phyloP scores from a whole-genome alignment of 2,113 vertebrate genomes.

The Onychostoma macrolepis region DNA sequence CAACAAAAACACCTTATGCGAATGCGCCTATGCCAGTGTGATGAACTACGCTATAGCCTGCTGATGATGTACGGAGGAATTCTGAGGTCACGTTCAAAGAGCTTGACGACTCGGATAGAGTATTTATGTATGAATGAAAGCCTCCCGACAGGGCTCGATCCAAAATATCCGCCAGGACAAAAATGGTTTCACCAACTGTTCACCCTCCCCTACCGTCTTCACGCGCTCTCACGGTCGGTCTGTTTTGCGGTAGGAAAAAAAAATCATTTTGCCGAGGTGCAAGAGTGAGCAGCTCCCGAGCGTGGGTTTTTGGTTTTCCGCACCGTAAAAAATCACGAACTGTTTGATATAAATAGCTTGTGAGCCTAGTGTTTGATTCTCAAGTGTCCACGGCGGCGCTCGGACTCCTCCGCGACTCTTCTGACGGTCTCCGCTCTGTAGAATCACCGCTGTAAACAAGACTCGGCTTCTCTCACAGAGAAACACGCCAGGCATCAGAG shows the following conservation, averaged over 20 bases:
- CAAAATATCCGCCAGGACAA: constrained; percentile 61
- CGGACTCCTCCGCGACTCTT: constrained; percentile 58
- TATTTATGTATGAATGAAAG: constrained; percentile 81
- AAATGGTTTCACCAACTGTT: constrained; percentile 65
- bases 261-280: constrained; percentile 72
- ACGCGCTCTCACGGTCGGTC: constrained; percentile 59
- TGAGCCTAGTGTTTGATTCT: background rate
- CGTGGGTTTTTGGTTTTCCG: constrained; percentile 47
- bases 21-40: background rate
- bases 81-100: constrained; percentile 27
- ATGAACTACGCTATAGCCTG: background rate
- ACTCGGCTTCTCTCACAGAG: constrained; percentile 71
- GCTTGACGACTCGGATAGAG: constrained; percentile 60
- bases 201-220: constrained; percentile 55
- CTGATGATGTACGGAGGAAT: background rate
- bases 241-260: constrained; percentile 65
- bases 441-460: constrained; percentile 82
- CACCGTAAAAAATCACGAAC: constrained; percentile 6
- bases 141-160: constrained; percentile 50
- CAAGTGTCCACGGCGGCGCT: constrained; percentile 15
- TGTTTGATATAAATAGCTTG: constrained; percentile 11
- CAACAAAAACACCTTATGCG: background rate
- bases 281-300: constrained; percentile 59
- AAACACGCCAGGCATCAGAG: constrained; percentile 62
- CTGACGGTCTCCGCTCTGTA: constrained; percentile 67